Base-by-base conservation (phyloP, 2,113 vertebrate species). In the Tachysurus fulvidraco region DNA sequence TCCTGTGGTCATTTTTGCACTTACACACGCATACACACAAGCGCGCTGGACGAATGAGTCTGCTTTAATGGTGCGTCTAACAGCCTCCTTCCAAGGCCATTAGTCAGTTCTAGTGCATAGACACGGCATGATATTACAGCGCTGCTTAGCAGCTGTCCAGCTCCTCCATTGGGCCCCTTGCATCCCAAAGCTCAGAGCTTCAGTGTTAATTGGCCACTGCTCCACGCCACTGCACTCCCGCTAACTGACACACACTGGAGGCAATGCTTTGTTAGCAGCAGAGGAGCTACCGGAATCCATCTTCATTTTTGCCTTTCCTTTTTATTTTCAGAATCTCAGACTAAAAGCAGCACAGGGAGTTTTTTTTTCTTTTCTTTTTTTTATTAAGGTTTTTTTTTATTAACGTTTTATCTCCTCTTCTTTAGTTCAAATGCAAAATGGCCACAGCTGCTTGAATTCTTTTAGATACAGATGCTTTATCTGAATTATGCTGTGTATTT, bases 21-120 rank as follows among this genome's bases (percentile, higher is more conserved):
- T 44, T 59, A 54, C 55, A 62, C 76, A 84, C 83, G 28, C 81
- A 64, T 54, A 83, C 44, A 77, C 77, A 87, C 81, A 82, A 74
- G 83, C 76, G 77, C 77, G 76, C 64, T 74, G 77, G 88, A 69
- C 64, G 5, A 88, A 83, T 86, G 65, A 82, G 86, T 77, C 87
- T 67, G 85, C 88, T 90, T 79, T 93, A 91, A 93, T 92, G 92
- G 90, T 89, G 89, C 88, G 76, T 91, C 88, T 89, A 90, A 91
- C 88, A 89, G 86, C 88, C 89, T 89, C 91, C 91, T 92, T 85
- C 88, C 90, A 86, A 89, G 89, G 87, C 92, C 91, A 92, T 94
- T 93, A 93, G 90, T 88, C 91, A 81, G 93, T 91, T 91, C 81
- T 85, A 90, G 89, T 87, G 88, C 89, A 90, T 88, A 90, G 73